Evolutionary conservation across 2,888 invertebrate genomes (phyloP), one percentile per base, ranked within the genome.

Genomic region (Tachina grossa): DNA sequence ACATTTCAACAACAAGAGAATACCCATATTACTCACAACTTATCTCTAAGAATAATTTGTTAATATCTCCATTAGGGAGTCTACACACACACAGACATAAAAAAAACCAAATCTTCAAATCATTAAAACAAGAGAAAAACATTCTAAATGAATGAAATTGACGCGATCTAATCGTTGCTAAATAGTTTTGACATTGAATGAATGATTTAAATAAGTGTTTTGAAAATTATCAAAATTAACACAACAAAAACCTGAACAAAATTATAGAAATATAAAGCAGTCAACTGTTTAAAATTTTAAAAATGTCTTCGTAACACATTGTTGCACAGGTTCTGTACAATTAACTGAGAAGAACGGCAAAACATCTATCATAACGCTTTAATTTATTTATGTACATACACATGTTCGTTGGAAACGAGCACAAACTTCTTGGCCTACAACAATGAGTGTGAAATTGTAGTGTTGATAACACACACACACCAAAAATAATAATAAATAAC

Each of bases 161-260:
- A 5, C 57, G 47, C 66, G 41, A 77, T 77, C 39, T 66, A 57
- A 66, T 66, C 57, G 47, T 49, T 57, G 49, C n/a, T 57, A 19
- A 77, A 77, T 77, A 57, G 49, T 49, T 49, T 43, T 55, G 77
- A 11, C 68, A 59, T 68, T 77, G 68, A 77, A 55, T 66, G 19
- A 49, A 59, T 19, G 49, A 66, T 77, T 77, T 59, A 71, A 72
- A 63, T 63, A 43, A 72, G 14, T 65, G 43, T 63, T 63, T 14
- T 22, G 3, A 39, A 68, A 65, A 65, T 71, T 45, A 77, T 16
- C 22, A 16, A 55, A 79, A 59, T 39, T 31, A 51, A 22, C 31
- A 6, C n/a, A 14, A 39, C n/a, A 14, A 14, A 57, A 47, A 66
- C 8, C 53, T 10, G 59, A 53, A 61, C 4, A 31, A 69, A 69